phyloP scores from a whole-genome alignment of 2,113 vertebrate species.

The Aplodontia rufa region DNA sequence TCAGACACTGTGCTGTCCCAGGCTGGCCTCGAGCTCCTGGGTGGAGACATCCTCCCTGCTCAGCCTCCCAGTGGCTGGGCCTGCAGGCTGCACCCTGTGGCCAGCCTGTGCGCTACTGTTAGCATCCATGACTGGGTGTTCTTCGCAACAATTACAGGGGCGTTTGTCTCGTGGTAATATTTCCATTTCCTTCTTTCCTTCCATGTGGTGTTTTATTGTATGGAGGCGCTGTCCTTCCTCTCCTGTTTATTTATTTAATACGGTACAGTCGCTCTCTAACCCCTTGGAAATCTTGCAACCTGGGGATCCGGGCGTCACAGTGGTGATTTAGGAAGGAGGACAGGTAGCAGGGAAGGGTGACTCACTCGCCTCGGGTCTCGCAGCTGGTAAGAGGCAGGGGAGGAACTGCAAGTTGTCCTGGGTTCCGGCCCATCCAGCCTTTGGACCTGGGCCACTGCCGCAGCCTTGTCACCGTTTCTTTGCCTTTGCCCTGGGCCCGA shows the following conservation, averaged over 20 bases:
- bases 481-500: not conserved
- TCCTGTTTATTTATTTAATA: not conserved
- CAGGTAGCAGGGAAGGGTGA: rapidly evolving
- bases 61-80: too few relatives aligned
- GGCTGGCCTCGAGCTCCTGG: too few relatives aligned
- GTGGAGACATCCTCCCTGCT: too few relatives aligned
- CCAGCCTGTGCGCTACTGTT: not conserved
- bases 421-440: too few relatives aligned
- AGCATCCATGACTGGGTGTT: not conserved
- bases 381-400: not conserved
- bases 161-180: not conserved
- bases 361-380: not conserved
- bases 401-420: too few relatives aligned
- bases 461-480: not conserved
- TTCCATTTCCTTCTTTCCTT: not conserved
- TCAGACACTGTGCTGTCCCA: too few relatives aligned
- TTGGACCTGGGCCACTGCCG: not conserved
- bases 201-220: not conserved
- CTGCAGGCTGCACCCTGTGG: too few relatives aligned
- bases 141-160: not conserved
- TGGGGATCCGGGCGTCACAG: not conserved
- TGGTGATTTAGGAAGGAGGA: not conserved
- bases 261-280: not conserved
- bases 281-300: not conserved
- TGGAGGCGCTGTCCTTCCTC: not conserved